Percentiles rank a stretch among this genome's conserved stretches.
Conservation (phyloP, 2,797 vertebrate species). For the Tragelaphus oryx region DNA sequence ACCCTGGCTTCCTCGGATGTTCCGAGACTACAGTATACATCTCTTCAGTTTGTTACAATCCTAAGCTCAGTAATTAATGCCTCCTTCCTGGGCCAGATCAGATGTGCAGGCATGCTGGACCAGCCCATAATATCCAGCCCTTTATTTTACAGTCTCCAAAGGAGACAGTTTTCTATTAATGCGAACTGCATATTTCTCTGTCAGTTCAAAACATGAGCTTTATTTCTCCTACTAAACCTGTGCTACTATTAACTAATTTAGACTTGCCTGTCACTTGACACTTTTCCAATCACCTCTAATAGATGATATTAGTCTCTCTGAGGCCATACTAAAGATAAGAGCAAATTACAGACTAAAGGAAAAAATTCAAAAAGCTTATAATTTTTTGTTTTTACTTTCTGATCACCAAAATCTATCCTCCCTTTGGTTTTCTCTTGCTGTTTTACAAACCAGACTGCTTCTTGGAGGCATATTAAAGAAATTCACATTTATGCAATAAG, state of each 20-base stretch:
- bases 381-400: background rate
- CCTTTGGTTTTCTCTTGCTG: background rate
- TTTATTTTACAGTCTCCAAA: background rate
- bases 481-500: background rate
- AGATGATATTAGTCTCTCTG: background rate
- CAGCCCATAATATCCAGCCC: background rate
- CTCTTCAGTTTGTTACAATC: background rate
- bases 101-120: background rate
- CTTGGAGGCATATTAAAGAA: background rate
- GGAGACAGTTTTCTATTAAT: background rate
- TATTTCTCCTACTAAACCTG: background rate
- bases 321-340: background rate
- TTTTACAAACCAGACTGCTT: background rate
- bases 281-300: background rate
- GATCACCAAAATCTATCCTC: background rate
- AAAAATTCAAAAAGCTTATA: background rate
- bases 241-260: background rate
- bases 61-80: background rate
- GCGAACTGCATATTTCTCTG: background rate
- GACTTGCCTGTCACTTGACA: background rate
- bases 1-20: background rate
- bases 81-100: background rate
- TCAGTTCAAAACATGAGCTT: background rate
- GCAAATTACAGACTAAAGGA: background rate
- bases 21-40: background rate